These are phyloP conservation scores for Pavo muticus DNA, from an alignment of 2,113 vertebrate species.

Conservation along the genomic window DNA sequence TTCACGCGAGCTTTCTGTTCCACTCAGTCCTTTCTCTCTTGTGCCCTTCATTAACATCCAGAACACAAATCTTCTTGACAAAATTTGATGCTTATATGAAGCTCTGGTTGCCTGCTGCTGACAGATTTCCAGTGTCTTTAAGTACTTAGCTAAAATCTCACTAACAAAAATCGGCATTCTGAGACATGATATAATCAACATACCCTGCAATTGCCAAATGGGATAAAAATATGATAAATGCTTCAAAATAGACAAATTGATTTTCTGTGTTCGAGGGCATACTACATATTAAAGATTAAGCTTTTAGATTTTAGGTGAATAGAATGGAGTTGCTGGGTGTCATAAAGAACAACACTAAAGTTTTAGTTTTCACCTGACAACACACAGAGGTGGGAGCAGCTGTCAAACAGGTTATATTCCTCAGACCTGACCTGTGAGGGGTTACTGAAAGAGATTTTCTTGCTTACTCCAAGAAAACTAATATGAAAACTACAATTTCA, in stretches of 20 bases:
- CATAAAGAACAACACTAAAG: background rate
- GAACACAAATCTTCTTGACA: slow-evolving; percentile 7
- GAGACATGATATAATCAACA: background rate
- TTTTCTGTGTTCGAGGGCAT: background rate
- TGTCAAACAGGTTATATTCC: background rate
- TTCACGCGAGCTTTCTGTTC: background rate
- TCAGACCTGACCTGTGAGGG: background rate
- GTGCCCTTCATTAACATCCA: background rate
- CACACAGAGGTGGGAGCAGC: rapidly evolving
- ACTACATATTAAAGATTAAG: background rate
- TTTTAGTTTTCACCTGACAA: background rate
- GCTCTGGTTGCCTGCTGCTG: background rate
- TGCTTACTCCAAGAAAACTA: background rate
- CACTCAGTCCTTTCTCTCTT: background rate
- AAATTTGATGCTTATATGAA: background rate
- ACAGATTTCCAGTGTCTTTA: background rate
- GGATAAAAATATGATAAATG: background rate
- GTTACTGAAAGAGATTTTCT: background rate
- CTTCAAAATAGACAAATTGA: background rate
- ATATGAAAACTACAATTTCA: background rate
- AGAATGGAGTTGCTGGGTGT: rapidly evolving
- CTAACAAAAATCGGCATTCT: background rate
- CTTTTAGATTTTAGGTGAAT: background rate
- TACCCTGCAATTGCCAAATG: background rate
- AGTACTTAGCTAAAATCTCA: background rate